Evolutionary conservation across 2,888 invertebrate species (phyloP).

Genomic region (Rhorus exstirpatorius): DNA sequence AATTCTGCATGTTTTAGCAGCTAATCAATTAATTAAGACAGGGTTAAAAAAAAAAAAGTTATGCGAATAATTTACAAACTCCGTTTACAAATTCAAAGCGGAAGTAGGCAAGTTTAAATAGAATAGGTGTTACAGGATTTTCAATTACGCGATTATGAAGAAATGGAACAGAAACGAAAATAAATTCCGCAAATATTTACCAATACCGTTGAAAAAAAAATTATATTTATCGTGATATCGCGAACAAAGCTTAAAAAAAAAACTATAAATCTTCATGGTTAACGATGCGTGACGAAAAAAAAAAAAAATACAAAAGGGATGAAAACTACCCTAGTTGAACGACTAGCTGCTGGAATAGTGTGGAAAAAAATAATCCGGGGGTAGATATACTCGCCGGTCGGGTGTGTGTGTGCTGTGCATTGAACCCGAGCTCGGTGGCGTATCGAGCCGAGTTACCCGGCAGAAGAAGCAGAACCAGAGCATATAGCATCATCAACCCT

Average conservation of each 20-base stretch:
- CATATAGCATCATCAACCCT: slow-evolving; percentile 40
- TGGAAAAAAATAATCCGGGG: slow-evolving; percentile 44
- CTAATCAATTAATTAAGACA: too few species aligned
- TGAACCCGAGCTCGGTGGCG: slow-evolving; percentile 57
- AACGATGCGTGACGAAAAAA: not conserved
- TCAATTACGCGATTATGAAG: too few species aligned
- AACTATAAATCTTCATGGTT: not conserved
- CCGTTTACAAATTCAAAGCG: too few species aligned
- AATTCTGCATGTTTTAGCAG: too few species aligned
- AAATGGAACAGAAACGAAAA: not conserved
- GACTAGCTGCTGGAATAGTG: slow-evolving; percentile 15
- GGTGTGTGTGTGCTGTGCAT: slow-evolving; percentile 57
- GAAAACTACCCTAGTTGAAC: slow-evolving; percentile 18
- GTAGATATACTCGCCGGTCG: slow-evolving; percentile 29
- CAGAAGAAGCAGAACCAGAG: slow-evolving; percentile 42
- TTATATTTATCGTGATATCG: not conserved
- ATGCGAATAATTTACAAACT: too few species aligned
- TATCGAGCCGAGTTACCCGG: slow-evolving; percentile 52
- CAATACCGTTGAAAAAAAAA: not conserved
- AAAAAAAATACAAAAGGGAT: not conserved
- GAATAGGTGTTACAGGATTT: too few species aligned
- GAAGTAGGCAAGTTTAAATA: too few species aligned
- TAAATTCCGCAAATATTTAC: too few species aligned
- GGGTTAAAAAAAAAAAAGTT: too few species aligned
- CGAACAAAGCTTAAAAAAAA: not conserved